Conservation (phyloP, 2,888 invertebrate genomes). For the Craniophora ligustri region DNA sequence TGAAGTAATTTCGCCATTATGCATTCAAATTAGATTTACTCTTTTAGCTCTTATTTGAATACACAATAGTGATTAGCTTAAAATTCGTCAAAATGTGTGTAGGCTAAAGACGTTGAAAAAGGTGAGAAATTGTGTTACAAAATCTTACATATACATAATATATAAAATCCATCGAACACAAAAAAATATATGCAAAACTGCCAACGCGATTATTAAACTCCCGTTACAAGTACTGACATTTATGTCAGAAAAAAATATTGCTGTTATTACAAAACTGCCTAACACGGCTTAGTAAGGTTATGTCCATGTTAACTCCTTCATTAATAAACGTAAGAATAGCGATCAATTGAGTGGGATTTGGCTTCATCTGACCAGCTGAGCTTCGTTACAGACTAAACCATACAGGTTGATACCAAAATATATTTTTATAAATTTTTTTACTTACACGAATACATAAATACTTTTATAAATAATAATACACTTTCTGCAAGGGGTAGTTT, state of each 20-base stretch:
- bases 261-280: background rate
- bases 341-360: slow-evolving; percentile 77
- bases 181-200: background rate
- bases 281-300: background rate
- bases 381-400: slow-evolving; percentile 59
- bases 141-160: no score
- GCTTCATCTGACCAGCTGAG: slow-evolving; percentile 69
- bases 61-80: no score
- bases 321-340: slow-evolving; percentile 66
- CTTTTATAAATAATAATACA: no score
- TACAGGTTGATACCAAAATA: slow-evolving; percentile 62
- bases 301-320: slow-evolving; percentile 59
- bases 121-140: no score
- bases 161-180: no score
- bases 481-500: no score
- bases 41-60: no score
- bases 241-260: background rate
- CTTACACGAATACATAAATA: background rate
- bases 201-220: background rate
- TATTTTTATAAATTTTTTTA: no score
- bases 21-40: no score
- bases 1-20: no score
- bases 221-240: background rate
- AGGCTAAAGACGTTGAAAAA: no score
- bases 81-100: no score